Percentiles rank a stretch among this genome's conserved stretches.
These are phyloP conservation scores for Gastrophryne carolinensis DNA, from an alignment of 2,797 vertebrate species.

Conservation along the genomic window DNA sequence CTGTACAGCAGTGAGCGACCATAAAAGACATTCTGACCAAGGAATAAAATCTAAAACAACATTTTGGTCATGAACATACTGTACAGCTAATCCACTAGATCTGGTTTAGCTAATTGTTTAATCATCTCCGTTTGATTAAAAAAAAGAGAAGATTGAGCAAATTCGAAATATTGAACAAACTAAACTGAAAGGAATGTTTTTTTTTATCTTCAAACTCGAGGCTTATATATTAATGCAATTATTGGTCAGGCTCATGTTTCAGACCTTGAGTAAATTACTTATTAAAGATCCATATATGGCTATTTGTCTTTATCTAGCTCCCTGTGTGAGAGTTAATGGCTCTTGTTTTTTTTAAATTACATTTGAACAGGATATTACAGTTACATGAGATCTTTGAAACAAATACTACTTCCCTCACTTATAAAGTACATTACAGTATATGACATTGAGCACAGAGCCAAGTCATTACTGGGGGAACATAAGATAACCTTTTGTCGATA, in stretches of 20 bases:
- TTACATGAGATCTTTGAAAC: slow-evolving; percentile 90
- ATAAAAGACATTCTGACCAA: too few relatives aligned
- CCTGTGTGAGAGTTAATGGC: slow-evolving; percentile 88
- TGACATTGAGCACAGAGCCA: slow-evolving; percentile 77
- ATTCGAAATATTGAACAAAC: slow-evolving; percentile 70
- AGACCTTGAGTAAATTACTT: slow-evolving; percentile 84
- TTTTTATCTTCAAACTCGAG: slow-evolving; percentile 73
- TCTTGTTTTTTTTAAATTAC: slow-evolving; percentile 95
- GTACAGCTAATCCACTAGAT: too few relatives aligned
- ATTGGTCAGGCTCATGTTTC: slow-evolving; percentile 83
- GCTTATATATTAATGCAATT: slow-evolving; percentile 86
- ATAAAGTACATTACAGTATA: slow-evolving; percentile 89
- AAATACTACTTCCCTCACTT: slow-evolving; percentile 90
- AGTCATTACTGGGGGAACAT: slow-evolving; percentile 74
- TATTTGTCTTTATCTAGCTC: slow-evolving; percentile 90
- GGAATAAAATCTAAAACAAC: too few relatives aligned
- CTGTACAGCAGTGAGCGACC: too few relatives aligned
- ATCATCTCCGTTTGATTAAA: too few relatives aligned
- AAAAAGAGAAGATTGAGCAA: too few relatives aligned
- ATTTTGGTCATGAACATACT: too few relatives aligned
- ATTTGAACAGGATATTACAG: slow-evolving; percentile 95
- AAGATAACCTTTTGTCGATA: slow-evolving; percentile 72
- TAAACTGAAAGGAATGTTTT: slow-evolving; percentile 69
- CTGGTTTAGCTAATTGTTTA: too few relatives aligned
- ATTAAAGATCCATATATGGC: slow-evolving; percentile 86